Evolutionary conservation across 2,797 vertebrate species (phyloP), one percentile per base, ranked within the genome.

Genomic region (Thunnus albacares): DNA sequence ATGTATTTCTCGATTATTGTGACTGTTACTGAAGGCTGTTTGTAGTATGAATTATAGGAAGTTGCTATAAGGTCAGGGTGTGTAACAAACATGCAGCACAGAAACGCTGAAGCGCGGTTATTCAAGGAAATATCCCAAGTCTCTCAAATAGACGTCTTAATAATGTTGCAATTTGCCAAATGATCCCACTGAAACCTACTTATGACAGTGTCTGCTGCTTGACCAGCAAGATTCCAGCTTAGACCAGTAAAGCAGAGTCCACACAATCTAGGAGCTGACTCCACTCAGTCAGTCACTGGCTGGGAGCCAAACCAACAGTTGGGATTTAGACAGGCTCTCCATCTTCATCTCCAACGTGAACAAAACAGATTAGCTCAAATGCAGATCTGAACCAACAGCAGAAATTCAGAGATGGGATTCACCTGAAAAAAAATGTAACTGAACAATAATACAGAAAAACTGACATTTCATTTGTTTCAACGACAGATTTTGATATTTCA

Each of bases 291-390:
- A 26, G 57, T 52, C 13, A 11, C 33, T 58, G 80, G 75, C 67
- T 28, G 8, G 58, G 8, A 65, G 49, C 64, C 77, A 80, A 59
- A 69, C 49, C 52, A 75, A 53, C 64, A 80, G 66, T 45, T 53
- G 20, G 66, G 30, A 22, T 72, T 81, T 22, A 10, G 51, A 76
- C 56, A 64, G 17, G 28, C 8, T 63, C 82, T 80, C 9, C 51
- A 35, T 20, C 76, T 45, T 77, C 38, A 75, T 67, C 6, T 49
- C 56, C 17, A 45, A 49, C 6, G 22, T 45, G 35, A 71, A 28
- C 60, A 47, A 68, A 67, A 41, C 5, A 15, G 2, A 51, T 51
- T 20, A 20, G 12, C 33, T 33, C 4, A 24, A 26, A 70, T 47
- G 14, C 59, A 61, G 58, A 61, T 58, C 26, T 30, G n/a, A 64